Evolutionary conservation across 1,140 invertebrate species (phyloP), one percentile per base, ranked within the genome.

Genomic region (Dendrolimus punctatus): DNA sequence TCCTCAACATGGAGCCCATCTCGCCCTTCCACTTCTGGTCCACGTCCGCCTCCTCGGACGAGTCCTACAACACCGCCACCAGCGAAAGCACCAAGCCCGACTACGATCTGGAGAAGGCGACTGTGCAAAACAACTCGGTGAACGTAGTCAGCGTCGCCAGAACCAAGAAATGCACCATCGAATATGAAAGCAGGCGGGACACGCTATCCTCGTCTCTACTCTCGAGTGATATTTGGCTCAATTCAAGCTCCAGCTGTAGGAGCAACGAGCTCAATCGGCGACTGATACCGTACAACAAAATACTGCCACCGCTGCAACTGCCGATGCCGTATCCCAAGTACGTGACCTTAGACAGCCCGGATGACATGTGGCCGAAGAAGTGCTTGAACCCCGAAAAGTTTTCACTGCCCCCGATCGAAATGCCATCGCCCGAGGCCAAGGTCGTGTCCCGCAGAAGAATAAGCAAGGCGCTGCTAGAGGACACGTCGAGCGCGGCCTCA

Each of bases 381-480:
- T 63, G 56, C 43, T 47, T 63, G 37, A 56, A 64, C 23, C 68
- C 64, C 0, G 73, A 66, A 49, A 75, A 71, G 49, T 72, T 80
- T 42, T 83, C 74, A 0, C 57, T 83, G 10, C 80, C 80, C 0
- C 80, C 80, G 5, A 74, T 82, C 36, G 67, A 73, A 40, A 40
- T 77, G 58, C 67, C 73, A 6, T 41, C 51, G 9, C 39, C 51
- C n/a, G 46, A 47, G 8, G 57, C 55, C 45, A 56, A 39, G n/a
- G 38, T 45, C 9, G 39, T 59, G 41, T 52, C 49, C 39, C 43
- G 46, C 52, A 48, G 43, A 43, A 48, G 46, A 23, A 23, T 23
- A 45, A n/a, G 23, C 43, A 6, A 45, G 23, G 50, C 42, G 5
- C 8, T 42, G 42, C 42, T 9, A 39, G 6, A 8, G 6, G 6